Base-by-base conservation (phyloP, 2,797 vertebrate species). In the Huso huso region DNA sequence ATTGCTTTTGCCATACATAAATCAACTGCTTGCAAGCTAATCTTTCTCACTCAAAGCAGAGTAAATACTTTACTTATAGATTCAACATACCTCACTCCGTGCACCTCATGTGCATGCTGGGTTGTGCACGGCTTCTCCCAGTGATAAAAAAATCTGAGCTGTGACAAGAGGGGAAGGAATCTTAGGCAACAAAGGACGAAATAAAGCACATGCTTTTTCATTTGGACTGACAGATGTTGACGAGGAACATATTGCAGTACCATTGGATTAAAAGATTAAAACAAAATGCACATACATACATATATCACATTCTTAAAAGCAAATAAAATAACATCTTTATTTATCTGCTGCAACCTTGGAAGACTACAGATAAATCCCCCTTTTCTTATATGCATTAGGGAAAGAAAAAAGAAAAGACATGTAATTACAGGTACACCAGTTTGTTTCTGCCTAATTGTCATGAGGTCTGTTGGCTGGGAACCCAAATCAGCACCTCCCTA, bases 11-110 rank as follows among this genome's bases (percentile, higher is more conserved):
- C 87, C 79, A 71, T 85, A 86, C 89, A 91, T 93, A 94, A 94
- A 94, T 95, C 94, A 93, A 82, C 86, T 88, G 88, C 83, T 78
- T 84, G 90, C 88, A 78, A 83, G 87, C 88, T 93, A 92, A 94
- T 92, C 92, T 89, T 87, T 92, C 90, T 90, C 87, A 79, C 83
- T 83, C 82, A 75, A 77, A 37, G 82, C 83, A 86, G 84, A 83
- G 86, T 86, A 87, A 88, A 88, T 85, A 86, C 87, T 87, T 83
- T 86, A 82, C 86, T 84, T 87, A 82, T 85, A 82, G 81, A 85
- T 87, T 83, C 83, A 85, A 86, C 83, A 84, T 80, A 78, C 80
- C 82, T 86, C 80, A 75, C 79, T 81, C 80, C 82, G 81, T 73
- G 78, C 76, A 79, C 79, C 82, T 87, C 82, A 78, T 79, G 82